A percentile compares a stretch with the other conserved stretches of the same genome.
Evolutionary conservation across 1,140 invertebrate genomes (phyloP).

Genomic region (Bombyx mandarina): DNA sequence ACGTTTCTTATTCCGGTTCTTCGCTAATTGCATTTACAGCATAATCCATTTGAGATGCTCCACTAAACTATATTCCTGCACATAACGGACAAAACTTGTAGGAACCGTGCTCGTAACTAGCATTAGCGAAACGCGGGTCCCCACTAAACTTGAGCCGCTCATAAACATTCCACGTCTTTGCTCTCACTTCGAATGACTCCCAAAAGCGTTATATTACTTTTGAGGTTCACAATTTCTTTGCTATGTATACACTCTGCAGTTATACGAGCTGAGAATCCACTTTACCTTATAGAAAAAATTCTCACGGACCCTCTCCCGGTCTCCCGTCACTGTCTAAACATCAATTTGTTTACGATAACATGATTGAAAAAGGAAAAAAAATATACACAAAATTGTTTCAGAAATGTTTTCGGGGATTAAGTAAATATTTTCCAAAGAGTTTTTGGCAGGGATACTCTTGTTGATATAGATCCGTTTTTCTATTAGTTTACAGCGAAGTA

Average conservation of each 20-base stretch:
- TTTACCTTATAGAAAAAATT: conserved; percentile 12
- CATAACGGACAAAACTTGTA: too few species aligned
- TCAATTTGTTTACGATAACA: conserved; percentile 11
- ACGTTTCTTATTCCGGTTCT: too few species aligned
- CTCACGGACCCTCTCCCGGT: conserved; percentile 6
- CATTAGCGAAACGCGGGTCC: too few species aligned
- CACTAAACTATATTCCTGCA: too few species aligned
- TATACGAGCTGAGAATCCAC: conserved; percentile 1
- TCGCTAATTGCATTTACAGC: too few species aligned
- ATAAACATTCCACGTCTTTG: conserved; percentile 21
- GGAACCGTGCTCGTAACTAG: too few species aligned
- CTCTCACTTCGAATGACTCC: conserved; percentile 21
- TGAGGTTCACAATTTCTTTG: conserved; percentile 9
- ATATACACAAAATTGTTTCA: neutral
- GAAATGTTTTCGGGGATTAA: too few species aligned
- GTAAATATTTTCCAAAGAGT: too few species aligned
- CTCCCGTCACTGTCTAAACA: conserved; percentile 5
- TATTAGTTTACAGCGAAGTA: too few species aligned
- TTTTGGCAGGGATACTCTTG: too few species aligned
- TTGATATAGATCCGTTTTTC: too few species aligned
- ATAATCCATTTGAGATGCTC: too few species aligned
- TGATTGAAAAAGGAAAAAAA: conserved; percentile 2
- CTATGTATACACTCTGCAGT: neutral
- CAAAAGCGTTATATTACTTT: conserved; percentile 20
- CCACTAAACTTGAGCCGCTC: neutral